These are phyloP conservation scores for Nothobranchius furzeri DNA, from an alignment of 2,113 vertebrate species.

Conservation along the genomic window DNA sequence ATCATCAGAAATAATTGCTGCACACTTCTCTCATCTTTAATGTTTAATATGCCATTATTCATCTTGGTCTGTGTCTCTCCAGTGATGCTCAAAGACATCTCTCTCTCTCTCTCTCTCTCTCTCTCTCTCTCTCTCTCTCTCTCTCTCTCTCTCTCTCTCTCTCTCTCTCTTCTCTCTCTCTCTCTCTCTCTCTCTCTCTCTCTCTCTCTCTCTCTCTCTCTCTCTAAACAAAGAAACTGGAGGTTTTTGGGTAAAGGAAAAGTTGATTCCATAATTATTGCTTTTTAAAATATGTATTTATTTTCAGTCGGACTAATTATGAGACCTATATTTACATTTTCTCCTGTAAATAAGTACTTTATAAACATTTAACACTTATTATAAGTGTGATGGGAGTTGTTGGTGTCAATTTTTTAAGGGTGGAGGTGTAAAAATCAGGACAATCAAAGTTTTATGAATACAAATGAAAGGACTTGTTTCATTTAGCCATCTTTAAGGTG, in stretches of 20 bases:
- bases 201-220: conserved; percentile 13
- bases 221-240: conserved; percentile 20
- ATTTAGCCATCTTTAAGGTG: too few relatives aligned
- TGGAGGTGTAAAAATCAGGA: too few relatives aligned
- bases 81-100: conserved; percentile 14
- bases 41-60: conserved; percentile 76
- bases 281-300: conserved; percentile 6
- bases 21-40: conserved; percentile 72
- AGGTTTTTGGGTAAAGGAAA: conserved; percentile 20
- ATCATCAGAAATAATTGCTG: conserved; percentile 78
- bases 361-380: too few relatives aligned
- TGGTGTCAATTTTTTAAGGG: too few relatives aligned
- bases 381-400: too few relatives aligned
- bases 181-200: conserved; percentile 18
- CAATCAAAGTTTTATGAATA: too few relatives aligned
- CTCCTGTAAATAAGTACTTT: too few relatives aligned
- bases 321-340: too few relatives aligned
- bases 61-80: conserved; percentile 45
- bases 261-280: neutral
- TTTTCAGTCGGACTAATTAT: conserved; percentile 3
- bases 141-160: conserved; percentile 18
- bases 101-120: conserved; percentile 14
- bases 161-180: conserved; percentile 19
- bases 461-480: too few relatives aligned
- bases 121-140: conserved; percentile 19